phyloP scores from a whole-genome alignment of 2,888 invertebrate genomes.

The Oxyteleia sp. region DNA sequence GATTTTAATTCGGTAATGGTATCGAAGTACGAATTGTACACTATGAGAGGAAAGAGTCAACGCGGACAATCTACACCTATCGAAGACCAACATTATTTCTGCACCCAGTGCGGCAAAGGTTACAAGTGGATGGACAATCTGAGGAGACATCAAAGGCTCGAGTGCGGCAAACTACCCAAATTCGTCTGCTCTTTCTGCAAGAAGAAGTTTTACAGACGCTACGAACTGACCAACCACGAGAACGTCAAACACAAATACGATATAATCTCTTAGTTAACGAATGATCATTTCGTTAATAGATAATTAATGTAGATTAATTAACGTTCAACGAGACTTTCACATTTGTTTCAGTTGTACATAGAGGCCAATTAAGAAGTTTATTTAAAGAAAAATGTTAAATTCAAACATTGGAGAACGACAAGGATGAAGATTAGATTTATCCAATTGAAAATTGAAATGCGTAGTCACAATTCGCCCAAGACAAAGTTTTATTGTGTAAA shows the following conservation, averaged over 20 bases:
- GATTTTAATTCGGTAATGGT: slow-evolving; percentile 73
- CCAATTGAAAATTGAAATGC: too few species aligned
- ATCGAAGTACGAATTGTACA: slow-evolving; percentile 73
- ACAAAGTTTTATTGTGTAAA: too few species aligned
- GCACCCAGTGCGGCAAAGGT: slow-evolving; percentile 86
- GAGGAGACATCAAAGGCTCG: slow-evolving; percentile 85
- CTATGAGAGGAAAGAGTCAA: slow-evolving; percentile 49
- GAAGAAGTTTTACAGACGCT: slow-evolving; percentile 88
- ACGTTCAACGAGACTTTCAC: background rate
- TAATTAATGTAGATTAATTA: background rate
- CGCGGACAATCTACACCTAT: slow-evolving; percentile 68
- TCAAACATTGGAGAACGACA: too few species aligned
- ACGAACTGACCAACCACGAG: slow-evolving; percentile 88
- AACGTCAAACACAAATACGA: slow-evolving; percentile 63
- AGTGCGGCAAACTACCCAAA: slow-evolving; percentile 86
- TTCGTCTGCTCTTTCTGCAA: slow-evolving; percentile 84
- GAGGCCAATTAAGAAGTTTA: too few species aligned
- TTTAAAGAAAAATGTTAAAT: too few species aligned
- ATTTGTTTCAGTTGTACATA: too few species aligned
- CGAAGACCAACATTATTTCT: slow-evolving; percentile 83
- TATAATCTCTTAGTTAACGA: background rate
- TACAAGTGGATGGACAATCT: slow-evolving; percentile 87
- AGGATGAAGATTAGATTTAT: too few species aligned
- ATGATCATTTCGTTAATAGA: background rate
- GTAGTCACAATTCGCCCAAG: too few species aligned